Base-by-base conservation (phyloP, 2,113 vertebrate genomes). In the Taxidea taxus region DNA sequence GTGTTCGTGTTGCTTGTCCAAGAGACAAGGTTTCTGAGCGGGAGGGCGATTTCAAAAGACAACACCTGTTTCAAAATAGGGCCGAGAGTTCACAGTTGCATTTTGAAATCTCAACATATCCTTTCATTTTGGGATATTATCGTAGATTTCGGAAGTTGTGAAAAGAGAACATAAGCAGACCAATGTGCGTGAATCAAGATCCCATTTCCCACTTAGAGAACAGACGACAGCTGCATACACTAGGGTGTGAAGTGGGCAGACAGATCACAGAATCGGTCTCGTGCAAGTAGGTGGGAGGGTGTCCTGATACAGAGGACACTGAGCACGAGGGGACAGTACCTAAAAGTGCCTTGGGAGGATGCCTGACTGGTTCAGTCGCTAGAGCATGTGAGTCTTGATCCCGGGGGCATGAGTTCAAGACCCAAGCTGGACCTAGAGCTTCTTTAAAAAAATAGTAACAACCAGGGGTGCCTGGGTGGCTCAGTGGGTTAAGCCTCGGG, bases 11-110 rank as follows among this genome's bases (percentile, higher is more conserved):
- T 88, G 42, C 34, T 93, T 91, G 60, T 81, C 42, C 47, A 94
- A 86, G 23, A 88, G 56, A 92, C 29, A 54, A 86, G 87, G 8
- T 6, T 92, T 80, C 62, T 87, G 84, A 82, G n/a, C 72, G 90
- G 44, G 37, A 95, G 75, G 37, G 77, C 64, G 56, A 84, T 82
- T 96, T 88, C 81, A 68, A 96, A 96, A 96, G 80, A 29, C 75
- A 92, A 60, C 51, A 93, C 56, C 70, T 92, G n/a, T 86, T 97
- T 94, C 90, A 93, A 95, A 97, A 95, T 6, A 77, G 66, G 49
- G 58, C 62, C 62, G 77, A 89, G 90, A 83, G 86, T 87, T 92
- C 86, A 88, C n/a, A 86, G 75, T 37, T 66, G 60, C n/a, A 44
- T 83, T 97, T 64, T 93, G 92, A 96, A 95, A 96, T 81, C 29